Conservation (phyloP, 64 coral and sea anemone species). For the Montipora cactus region DNA sequence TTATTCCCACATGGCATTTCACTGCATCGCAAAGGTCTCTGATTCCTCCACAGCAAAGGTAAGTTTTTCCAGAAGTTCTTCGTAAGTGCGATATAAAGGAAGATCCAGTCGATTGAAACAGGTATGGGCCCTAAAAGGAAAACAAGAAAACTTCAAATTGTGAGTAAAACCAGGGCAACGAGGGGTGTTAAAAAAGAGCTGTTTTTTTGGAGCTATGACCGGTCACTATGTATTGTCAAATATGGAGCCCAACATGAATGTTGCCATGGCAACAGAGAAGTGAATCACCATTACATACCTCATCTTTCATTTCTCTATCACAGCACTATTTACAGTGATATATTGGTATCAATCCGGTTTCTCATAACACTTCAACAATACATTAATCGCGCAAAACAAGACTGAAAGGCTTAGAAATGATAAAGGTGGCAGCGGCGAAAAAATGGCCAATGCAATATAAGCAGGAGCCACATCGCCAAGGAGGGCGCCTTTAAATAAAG, state of each 20-base stretch:
- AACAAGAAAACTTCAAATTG: conserved; percentile 5
- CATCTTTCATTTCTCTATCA: too few relatives aligned
- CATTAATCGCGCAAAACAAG: neutral
- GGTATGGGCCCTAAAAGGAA: conserved; percentile 86
- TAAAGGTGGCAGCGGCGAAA: neutral
- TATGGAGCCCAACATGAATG: too few relatives aligned
- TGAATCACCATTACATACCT: neutral
- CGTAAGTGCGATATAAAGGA: conserved; percentile 89
- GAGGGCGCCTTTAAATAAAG: neutral
- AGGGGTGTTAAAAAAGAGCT: too few relatives aligned
- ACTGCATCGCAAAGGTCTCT: conserved; percentile 96
- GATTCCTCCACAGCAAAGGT: conserved; percentile 99
- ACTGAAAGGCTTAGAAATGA: neutral
- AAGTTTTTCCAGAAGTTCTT: conserved; percentile 96
- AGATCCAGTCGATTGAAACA: conserved; percentile 99
- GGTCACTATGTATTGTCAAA: too few relatives aligned
- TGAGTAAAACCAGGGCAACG: neutral
- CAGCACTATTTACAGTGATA: too few relatives aligned
- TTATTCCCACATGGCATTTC: conserved; percentile 20
- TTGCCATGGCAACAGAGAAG: neutral
- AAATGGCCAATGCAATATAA: neutral
- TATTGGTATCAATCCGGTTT: neutral
- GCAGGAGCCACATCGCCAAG: neutral
- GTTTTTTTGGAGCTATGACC: too few relatives aligned
- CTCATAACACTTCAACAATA: neutral